Base-by-base conservation (phyloP, 2,888 invertebrate genomes). In the Drosophila lutescens region DNA sequence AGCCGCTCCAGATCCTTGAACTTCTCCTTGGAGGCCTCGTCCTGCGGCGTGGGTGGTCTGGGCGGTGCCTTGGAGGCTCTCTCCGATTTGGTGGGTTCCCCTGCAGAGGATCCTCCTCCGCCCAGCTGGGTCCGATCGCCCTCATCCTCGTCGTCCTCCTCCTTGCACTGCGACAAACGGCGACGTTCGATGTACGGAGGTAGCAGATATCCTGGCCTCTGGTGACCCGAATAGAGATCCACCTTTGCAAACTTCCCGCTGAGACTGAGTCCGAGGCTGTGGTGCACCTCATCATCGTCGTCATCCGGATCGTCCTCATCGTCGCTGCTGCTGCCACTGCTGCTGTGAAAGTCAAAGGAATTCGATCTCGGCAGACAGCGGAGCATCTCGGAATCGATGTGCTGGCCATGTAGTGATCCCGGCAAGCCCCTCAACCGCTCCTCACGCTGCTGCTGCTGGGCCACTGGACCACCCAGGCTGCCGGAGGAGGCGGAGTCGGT, bases 111-210 rank as follows among this genome's bases (percentile, higher is more conserved):
- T 17, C 32, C 40, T 30, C 30, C 30, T 2, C 17, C 43, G 12
- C 47, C 34, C 20, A 80, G 79, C 6, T 88, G 83, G 15, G 9
- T 47, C 51, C 90, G 91, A 4, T 91, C 91, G 9, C 80, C 83
- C 30, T 76, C 79, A 77, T 96, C 96, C 58, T 96, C 96, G 90
- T 97, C 96, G 84, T 97, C 97, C 92, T 97, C 97, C 90, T 97
- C 97, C 69, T 95, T 94, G 90, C 97, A 97, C 91, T 97, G 96
- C 4, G 96, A 97, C 74, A 97, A 91, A 13, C 97, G 94, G 34
- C 96, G 93, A 6, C 95, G 93, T 80, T 94, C 94, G 61, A 93
- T 93, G 81, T 93, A 94, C 1, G 93, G 93, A 77, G 94, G 93
- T 40, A 94, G 91, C 57, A 90, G 85, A 41, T 88, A 88, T 0